Percentiles rank a stretch among this genome's conserved stretches.
These are phyloP conservation scores for Biston stratarius DNA, from an alignment of 2,888 invertebrate species.

Conservation along the genomic window DNA sequence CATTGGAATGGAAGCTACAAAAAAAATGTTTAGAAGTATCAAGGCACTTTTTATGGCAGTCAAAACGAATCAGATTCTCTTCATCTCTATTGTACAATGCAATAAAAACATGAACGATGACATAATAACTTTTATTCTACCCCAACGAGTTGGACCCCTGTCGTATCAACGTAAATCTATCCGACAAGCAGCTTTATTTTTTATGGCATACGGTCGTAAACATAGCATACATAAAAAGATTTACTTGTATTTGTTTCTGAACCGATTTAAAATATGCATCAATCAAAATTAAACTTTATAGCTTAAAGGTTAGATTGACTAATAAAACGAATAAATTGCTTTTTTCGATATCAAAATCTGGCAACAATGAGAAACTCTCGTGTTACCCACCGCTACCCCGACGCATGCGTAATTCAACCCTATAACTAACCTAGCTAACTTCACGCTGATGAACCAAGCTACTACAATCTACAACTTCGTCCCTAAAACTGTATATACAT, in stretches of 20 bases:
- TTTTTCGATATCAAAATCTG: slow-evolving; percentile 65
- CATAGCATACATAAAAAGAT: neutral
- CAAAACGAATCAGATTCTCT: slow-evolving; percentile 21
- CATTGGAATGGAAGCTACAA: no score
- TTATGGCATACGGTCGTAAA: neutral
- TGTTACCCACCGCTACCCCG: slow-evolving; percentile 71
- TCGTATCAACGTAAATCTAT: slow-evolving; percentile 18
- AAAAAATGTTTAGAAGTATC: no score
- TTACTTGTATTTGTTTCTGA: slow-evolving; percentile 5
- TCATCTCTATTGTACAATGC: slow-evolving; percentile 42
- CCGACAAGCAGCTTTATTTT: slow-evolving; percentile 18
- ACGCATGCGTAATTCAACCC: slow-evolving; percentile 71
- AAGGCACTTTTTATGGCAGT: neutral
- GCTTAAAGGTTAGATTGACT: slow-evolving; percentile 52
- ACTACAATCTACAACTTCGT: slow-evolving; percentile 78
- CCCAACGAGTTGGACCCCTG: slow-evolving; percentile 54
- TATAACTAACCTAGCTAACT: slow-evolving; percentile 57
- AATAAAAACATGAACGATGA: slow-evolving; percentile 61
- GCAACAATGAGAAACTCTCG: slow-evolving; percentile 71
- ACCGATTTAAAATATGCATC: slow-evolving; percentile 24
- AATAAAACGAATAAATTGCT: slow-evolving; percentile 51
- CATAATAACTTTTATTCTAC: slow-evolving; percentile 63
- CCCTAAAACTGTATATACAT: slow-evolving; percentile 80
- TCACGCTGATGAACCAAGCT: slow-evolving; percentile 76
- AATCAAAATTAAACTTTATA: slow-evolving; percentile 63